phyloP scores from a whole-genome alignment of 2,888 invertebrate genomes.

The Sminthurides aquaticus region DNA sequence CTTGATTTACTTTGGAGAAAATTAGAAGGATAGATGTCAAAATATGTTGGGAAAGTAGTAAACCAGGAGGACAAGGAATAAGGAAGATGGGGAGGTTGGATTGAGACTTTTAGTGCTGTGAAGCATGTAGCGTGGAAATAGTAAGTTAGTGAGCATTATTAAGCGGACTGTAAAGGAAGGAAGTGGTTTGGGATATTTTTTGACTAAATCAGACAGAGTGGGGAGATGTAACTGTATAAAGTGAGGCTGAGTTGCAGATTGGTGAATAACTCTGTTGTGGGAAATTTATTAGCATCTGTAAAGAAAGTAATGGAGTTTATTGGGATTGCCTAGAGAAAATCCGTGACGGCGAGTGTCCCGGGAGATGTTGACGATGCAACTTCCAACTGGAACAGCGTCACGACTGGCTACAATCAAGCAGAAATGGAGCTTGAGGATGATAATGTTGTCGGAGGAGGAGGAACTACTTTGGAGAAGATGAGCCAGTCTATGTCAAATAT shows the following conservation, averaged over 20 bases:
- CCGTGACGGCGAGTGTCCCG: background rate
- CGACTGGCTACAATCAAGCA: background rate
- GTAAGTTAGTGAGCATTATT: background rate
- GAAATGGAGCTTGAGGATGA: too few relatives aligned
- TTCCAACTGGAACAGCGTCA: background rate
- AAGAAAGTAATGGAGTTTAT: background rate
- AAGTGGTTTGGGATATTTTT: background rate
- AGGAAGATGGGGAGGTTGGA: too few relatives aligned
- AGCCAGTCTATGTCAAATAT: constrained; percentile 10
- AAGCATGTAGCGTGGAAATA: background rate
- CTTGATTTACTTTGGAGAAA: too few relatives aligned
- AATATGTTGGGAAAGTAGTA: too few relatives aligned
- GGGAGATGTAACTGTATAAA: background rate
- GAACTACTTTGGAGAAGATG: too few relatives aligned
- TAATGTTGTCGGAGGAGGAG: too few relatives aligned
- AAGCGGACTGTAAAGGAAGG: background rate
- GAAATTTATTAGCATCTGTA: background rate
- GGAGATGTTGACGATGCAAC: constrained; percentile 4
- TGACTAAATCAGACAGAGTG: background rate
- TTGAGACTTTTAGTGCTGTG: too few relatives aligned
- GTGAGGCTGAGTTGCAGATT: background rate
- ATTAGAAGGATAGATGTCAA: too few relatives aligned
- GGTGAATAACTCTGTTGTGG: background rate
- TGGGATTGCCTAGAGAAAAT: background rate
- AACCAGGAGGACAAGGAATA: too few relatives aligned